A percentile compares a stretch with the other conserved stretches of the same genome.
phyloP scores from a whole-genome alignment of 2,888 invertebrate genomes.

The Notocelia uddmanniana region DNA sequence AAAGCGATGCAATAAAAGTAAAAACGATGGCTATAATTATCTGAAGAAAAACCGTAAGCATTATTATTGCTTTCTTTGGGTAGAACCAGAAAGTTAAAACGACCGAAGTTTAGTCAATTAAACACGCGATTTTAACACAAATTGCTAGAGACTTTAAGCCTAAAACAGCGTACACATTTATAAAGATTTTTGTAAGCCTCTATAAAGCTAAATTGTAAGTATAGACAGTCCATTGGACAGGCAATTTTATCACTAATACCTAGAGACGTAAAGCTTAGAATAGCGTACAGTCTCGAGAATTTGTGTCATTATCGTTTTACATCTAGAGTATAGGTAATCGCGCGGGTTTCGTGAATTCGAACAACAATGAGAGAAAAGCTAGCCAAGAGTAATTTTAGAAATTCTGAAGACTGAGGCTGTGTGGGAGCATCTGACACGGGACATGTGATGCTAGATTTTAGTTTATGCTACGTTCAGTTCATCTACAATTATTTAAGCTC shows the following conservation, averaged over 20 bases:
- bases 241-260: no score
- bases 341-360: constrained; percentile 5
- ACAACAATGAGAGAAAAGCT: constrained; percentile 7
- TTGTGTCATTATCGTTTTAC: no score
- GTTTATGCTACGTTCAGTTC: not conserved
- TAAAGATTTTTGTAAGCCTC: not conserved
- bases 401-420: not conserved
- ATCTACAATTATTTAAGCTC: no score
- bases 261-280: no score
- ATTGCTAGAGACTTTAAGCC: not conserved
- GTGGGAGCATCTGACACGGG: not conserved
- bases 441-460: not conserved
- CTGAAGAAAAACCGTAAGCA: constrained; percentile 19
- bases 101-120: not conserved
- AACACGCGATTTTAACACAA: not conserved
- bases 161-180: not conserved
- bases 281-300: no score
- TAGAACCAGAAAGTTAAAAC: not conserved
- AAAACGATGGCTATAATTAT: constrained; percentile 41
- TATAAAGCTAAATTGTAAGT: not conserved
- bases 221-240: not conserved
- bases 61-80: not conserved
- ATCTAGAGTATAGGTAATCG: constrained; percentile 8
- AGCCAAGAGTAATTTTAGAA: constrained; percentile 5
- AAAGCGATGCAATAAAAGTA: constrained; percentile 40